Conservation (phyloP, 2,113 vertebrate species). For the Spilogale gracilis region DNA sequence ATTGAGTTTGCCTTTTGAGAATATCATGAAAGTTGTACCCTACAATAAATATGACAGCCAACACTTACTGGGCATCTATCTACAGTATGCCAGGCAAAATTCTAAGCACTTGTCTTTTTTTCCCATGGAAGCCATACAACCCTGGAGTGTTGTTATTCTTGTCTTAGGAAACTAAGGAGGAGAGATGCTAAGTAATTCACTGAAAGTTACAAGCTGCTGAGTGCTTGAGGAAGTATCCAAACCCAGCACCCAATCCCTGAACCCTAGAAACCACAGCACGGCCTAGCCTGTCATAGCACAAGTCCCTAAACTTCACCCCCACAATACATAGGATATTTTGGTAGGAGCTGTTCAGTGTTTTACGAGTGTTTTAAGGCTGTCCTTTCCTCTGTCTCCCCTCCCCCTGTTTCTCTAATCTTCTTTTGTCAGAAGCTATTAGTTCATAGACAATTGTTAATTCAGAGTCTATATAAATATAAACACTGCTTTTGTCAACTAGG, state of each 20-base stretch:
- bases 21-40: neutral
- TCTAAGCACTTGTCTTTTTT: neutral
- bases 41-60: neutral
- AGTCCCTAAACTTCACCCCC: neutral
- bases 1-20: neutral
- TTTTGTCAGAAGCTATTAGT: neutral
- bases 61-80: neutral
- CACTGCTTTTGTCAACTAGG: neutral
- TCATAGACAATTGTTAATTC: neutral
- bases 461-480: neutral
- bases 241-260: neutral
- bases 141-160: neutral
- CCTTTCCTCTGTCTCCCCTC: neutral
- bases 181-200: neutral
- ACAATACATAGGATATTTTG: neutral
- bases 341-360: neutral
- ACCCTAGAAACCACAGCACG: neutral
- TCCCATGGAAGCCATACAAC: neutral
- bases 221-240: neutral
- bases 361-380: neutral
- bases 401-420: neutral
- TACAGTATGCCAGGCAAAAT: neutral
- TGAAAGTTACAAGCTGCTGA: neutral
- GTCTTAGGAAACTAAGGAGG: neutral
- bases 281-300: neutral